A percentile compares a stretch with the other conserved stretches of the same genome.
Evolutionary conservation across 2,113 vertebrate species (phyloP).

Genomic region (Lepus americanus): DNA sequence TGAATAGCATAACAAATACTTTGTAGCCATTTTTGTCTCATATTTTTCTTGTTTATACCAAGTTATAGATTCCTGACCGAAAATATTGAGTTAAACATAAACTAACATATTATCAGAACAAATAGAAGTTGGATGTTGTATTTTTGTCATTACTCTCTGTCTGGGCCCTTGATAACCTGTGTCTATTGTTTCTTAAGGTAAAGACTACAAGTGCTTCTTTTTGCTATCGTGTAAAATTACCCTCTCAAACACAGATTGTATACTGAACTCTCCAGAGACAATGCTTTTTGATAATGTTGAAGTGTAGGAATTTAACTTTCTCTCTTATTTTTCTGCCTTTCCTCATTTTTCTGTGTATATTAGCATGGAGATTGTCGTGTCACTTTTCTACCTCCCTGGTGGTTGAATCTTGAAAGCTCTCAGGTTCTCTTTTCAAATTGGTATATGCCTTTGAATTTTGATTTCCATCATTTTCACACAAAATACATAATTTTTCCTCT

Average conservation of each 20-base stretch:
- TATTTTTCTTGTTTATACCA: background rate
- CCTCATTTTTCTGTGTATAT: constrained; percentile 26
- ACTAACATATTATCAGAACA: background rate
- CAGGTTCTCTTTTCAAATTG: constrained; percentile 54
- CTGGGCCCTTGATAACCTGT: background rate
- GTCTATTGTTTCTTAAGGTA: background rate
- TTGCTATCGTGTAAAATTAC: background rate
- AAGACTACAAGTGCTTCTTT: background rate
- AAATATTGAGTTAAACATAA: background rate
- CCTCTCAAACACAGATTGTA: background rate
- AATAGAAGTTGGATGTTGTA: background rate
- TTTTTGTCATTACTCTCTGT: background rate
- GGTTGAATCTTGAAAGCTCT: constrained; percentile 73
- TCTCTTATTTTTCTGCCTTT: background rate
- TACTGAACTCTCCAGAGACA: background rate
- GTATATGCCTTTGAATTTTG: constrained; percentile 71
- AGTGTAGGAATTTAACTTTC: constrained; percentile 9
- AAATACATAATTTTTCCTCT: constrained; percentile 71
- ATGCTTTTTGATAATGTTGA: background rate
- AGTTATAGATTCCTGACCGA: background rate
- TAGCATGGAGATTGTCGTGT: background rate
- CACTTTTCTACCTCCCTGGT: constrained; percentile 48
- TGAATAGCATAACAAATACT: background rate
- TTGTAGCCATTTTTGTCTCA: background rate
- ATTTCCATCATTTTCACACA: constrained; percentile 69